Conservation (phyloP, 2,113 vertebrate species). For the Chroicocephalus ridibundus region DNA sequence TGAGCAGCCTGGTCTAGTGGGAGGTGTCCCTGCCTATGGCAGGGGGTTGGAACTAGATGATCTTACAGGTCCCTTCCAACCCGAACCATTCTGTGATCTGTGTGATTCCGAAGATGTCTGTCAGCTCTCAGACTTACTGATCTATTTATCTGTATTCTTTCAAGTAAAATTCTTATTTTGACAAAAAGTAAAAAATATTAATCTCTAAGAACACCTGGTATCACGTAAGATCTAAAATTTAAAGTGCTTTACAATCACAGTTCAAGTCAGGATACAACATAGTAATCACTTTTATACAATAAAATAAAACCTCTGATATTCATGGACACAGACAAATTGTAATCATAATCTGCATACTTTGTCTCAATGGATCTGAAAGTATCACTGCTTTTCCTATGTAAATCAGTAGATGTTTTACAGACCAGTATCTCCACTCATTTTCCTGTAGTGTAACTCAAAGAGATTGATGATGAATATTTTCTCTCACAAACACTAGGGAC, state of each 20-base stretch:
- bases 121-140: not conserved
- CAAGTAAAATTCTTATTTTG: not conserved
- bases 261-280: not conserved
- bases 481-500: not conserved
- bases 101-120: not conserved
- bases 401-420: not conserved
- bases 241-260: not conserved
- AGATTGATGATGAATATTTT: not conserved
- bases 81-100: too few species aligned
- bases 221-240: not conserved
- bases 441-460: not conserved
- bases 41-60: too few species aligned
- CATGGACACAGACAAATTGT: not conserved
- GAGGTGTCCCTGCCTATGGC: too few species aligned
- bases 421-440: not conserved
- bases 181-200: not conserved
- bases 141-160: not conserved
- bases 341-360: not conserved
- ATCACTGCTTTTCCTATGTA: not conserved
- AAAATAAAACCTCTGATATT: not conserved
- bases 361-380: not conserved
- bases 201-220: not conserved
- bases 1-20: too few species aligned
- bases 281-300: not conserved
- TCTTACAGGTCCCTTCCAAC: too few species aligned